Evolutionary conservation across 37 sponge, comb jelly and placozoan species (phyloP).

Genomic region (Axinella damicornis): DNA sequence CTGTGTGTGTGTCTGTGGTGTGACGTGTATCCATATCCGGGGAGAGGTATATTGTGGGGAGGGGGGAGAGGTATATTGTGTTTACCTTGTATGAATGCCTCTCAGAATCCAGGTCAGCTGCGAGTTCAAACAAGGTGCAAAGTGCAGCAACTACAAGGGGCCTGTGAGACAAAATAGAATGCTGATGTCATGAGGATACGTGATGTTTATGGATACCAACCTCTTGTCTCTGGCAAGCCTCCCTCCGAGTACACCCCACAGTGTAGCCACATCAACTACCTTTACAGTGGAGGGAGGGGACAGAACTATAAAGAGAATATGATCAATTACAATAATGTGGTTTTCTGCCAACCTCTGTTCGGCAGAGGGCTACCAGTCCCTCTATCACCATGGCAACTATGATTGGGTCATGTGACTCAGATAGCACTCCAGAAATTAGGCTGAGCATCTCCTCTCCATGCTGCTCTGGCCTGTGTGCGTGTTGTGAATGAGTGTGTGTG

Average conservation of each 20-base stretch:
- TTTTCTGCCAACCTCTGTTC: constrained; percentile 15
- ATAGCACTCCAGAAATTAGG: constrained; percentile 3
- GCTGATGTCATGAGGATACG: too few species aligned
- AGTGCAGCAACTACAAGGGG: background rate
- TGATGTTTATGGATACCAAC: background rate
- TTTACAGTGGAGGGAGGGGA: background rate
- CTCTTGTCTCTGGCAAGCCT: constrained; percentile 14
- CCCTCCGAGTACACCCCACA: constrained; percentile 44
- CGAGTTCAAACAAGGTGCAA: constrained; percentile 30
- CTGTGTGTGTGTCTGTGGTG: too few species aligned
- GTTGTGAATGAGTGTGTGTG: constrained; percentile 34
- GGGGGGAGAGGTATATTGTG: too few species aligned
- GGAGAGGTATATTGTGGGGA: background rate
- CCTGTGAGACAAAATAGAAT: background rate
- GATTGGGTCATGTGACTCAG: constrained; percentile 15
- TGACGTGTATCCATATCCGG: too few species aligned
- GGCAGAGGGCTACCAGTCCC: constrained; percentile 39
- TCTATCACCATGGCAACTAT: constrained; percentile 38
- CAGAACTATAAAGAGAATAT: background rate
- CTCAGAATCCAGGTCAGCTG: constrained; percentile 11
- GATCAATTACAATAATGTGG: background rate
- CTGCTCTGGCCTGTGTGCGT: constrained; percentile 34
- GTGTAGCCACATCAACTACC: constrained; percentile 42
- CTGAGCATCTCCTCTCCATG: constrained; percentile 56
- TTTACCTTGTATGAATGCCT: constrained; percentile 38